Conservation (phyloP, 2,113 vertebrate genomes). For the Nymphicus hollandicus region DNA sequence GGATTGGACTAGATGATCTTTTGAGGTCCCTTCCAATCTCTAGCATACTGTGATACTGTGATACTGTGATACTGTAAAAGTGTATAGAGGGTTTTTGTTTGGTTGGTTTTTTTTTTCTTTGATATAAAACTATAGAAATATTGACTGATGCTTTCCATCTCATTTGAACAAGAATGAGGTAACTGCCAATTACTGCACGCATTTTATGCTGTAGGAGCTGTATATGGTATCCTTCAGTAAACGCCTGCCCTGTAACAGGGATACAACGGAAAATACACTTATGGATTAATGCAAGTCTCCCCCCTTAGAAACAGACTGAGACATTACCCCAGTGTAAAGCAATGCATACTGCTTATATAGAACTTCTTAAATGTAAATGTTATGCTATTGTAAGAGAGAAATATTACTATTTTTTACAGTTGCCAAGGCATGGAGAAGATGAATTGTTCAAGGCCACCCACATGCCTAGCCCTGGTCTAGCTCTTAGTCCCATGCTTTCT, state of each 20-base stretch:
- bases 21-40: too few species aligned
- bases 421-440: background rate
- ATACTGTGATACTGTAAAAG: too few species aligned
- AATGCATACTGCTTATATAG: background rate
- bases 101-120: background rate
- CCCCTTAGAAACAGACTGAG: background rate
- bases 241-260: background rate
- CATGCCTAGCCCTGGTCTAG: background rate
- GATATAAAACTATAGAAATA: background rate
- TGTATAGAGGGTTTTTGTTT: accelerated
- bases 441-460: background rate
- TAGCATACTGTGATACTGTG: too few species aligned
- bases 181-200: background rate
- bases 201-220: background rate
- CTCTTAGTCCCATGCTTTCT: background rate
- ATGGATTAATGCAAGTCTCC: background rate
- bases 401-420: background rate
- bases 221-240: background rate
- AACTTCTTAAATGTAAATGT: background rate
- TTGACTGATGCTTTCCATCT: background rate
- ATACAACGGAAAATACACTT: background rate
- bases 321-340: background rate
- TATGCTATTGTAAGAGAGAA: background rate
- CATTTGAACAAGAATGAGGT: background rate
- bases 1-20: too few species aligned